A percentile compares a stretch with the other conserved stretches of the same genome.
Conservation (phyloP, 2,113 vertebrate species). For the Grus americana region DNA sequence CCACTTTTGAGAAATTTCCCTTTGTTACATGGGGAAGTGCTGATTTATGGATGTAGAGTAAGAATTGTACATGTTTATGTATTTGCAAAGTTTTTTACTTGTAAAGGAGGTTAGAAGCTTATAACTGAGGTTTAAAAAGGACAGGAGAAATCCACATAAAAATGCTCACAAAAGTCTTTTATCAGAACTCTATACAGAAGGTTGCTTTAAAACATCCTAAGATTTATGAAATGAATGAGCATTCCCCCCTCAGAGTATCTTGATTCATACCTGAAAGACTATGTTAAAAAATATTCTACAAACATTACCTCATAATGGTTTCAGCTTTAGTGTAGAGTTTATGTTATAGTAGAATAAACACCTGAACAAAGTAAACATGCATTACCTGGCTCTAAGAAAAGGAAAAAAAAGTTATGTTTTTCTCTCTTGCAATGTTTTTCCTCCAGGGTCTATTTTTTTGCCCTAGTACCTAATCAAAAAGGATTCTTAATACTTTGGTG, state of each 20-base stretch:
- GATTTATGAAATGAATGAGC: not conserved
- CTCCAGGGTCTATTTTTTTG: not conserved
- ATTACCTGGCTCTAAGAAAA: not conserved
- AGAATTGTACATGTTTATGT: not conserved
- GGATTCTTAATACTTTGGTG: not conserved
- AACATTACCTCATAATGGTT: not conserved
- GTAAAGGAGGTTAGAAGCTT: not conserved
- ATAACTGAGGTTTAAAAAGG: not conserved
- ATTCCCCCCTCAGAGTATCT: not conserved
- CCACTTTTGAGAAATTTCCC: not conserved
- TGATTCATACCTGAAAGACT: not conserved
- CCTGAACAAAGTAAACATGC: not conserved
- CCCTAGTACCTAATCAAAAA: not conserved
- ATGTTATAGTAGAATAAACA: not conserved
- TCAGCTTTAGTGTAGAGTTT: not conserved
- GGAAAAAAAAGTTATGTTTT: not conserved
- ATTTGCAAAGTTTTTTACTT: not conserved
- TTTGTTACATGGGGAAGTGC: not conserved
- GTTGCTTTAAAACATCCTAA: not conserved
- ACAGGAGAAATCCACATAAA: not conserved
- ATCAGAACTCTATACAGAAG: not conserved
- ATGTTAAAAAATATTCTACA: not conserved
- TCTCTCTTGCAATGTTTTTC: not conserved
- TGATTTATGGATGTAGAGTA: not conserved
- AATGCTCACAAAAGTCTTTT: not conserved